Base-by-base conservation (phyloP, 2,888 invertebrate species). In the Drosophila mulleri region DNA sequence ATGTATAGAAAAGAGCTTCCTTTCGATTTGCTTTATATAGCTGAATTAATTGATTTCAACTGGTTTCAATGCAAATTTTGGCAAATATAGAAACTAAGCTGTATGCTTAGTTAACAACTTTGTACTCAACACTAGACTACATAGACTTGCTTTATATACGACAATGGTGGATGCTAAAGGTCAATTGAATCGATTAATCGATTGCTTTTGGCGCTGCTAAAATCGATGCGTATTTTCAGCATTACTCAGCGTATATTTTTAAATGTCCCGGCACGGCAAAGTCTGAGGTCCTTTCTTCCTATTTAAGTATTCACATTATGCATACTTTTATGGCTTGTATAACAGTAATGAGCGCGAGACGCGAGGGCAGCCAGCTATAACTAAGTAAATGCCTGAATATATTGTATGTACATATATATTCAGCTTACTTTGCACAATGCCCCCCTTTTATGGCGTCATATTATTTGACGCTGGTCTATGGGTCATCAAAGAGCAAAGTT, bases 381-480 rank as follows among this genome's bases (percentile, higher is more conserved):
- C 73, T 73, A 82, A 67, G 59, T 62, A 60, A 72, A 67, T 60
- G 75, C 23, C 60, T 62, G 59, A 63, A 9, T 41, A 41, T 39
- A n/a, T n/a, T n/a, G n/a, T 47, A 26, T 26, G 26, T 26, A 26
- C 6, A 26, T 26, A 14, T 47, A 48, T 67, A 67, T 67, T 73
- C 56, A 37, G 18, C 53, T 64, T 63, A 60, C 60, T 69, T 47
- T 42, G 59, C 26, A 77, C 59, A 64, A 56, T 68, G 53, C 45
- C 26, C 35, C 26, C 32, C 41, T 80, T 84, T 84, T 89, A 89
- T 81, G 60, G 71, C 71, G 56, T 62, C 69, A 75, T 89, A 87
- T 76, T 81, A 63, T 83, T 84, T 82, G 67, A 79, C 48, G 69
- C 64, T 71, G 66, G 48, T 65, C 50, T 44, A 29, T 26, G 61